Evolutionary conservation across 2,113 vertebrate genomes (phyloP).

Genomic region (Lophius piscatorius): DNA sequence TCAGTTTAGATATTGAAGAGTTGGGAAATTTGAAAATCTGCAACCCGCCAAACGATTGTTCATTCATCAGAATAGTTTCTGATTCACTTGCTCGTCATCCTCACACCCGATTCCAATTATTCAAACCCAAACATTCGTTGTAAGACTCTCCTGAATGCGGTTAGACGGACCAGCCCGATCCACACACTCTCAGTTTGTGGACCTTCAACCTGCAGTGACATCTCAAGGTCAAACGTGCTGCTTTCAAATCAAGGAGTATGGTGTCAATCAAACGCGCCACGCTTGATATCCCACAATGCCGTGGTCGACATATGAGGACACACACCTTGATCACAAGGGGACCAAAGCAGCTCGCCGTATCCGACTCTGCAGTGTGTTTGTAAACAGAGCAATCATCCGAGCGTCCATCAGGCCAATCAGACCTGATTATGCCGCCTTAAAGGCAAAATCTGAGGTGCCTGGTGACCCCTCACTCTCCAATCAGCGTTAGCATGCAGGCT

Average conservation of each 20-base stretch:
- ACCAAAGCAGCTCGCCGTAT: too few relatives aligned
- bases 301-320: too few relatives aligned
- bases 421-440: slow-evolving; percentile 40
- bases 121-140: too few relatives aligned
- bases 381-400: slow-evolving; percentile 49
- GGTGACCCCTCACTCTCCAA: slow-evolving; percentile 34
- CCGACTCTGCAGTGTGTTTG: too few relatives aligned
- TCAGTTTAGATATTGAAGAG: too few relatives aligned
- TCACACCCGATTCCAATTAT: too few relatives aligned
- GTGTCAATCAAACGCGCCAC: slow-evolving; percentile 32
- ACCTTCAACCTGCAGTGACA: neutral
- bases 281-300: slow-evolving; percentile 12
- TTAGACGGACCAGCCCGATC: too few relatives aligned
- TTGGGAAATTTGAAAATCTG: too few relatives aligned
- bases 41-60: neutral
- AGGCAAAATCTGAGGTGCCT: slow-evolving; percentile 32
- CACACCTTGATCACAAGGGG: too few relatives aligned
- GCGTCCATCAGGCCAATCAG: slow-evolving; percentile 38
- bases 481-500: slow-evolving; percentile 40
- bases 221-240: slow-evolving; percentile 8
- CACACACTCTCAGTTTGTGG: neutral
- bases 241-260: neutral
- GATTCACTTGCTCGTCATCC: neutral
- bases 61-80: too few relatives aligned
- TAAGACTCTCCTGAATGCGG: too few relatives aligned